Conservation (phyloP, 1,140 invertebrate genomes). For the Neodiprion virginianus region DNA sequence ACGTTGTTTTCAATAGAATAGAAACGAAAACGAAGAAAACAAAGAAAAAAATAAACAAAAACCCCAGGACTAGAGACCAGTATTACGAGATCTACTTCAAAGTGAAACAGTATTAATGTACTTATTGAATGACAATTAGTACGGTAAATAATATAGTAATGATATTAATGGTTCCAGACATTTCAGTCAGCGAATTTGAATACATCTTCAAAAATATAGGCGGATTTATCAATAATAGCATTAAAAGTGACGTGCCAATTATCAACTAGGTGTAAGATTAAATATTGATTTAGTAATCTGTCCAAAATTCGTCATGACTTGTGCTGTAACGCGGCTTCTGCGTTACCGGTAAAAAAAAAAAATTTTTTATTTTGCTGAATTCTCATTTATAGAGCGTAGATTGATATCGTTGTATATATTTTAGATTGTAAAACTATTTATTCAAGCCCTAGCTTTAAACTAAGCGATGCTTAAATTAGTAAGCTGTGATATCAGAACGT, state of each 20-base stretch:
- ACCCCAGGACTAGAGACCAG: constrained; percentile 47
- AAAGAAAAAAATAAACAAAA: too few relatives aligned
- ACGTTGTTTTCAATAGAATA: too few relatives aligned
- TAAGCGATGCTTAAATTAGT: constrained; percentile 47
- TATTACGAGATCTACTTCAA: constrained; percentile 58
- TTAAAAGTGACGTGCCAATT: too few relatives aligned
- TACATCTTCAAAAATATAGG: too few relatives aligned
- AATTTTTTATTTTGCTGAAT: constrained; percentile 26
- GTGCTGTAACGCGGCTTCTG: constrained; percentile 10
- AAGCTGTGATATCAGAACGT: constrained; percentile 58
- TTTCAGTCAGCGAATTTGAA: not conserved
- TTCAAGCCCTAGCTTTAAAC: not conserved
- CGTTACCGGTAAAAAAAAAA: not conserved
- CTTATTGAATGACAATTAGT: constrained; percentile 12
- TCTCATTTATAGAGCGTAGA: too few relatives aligned
- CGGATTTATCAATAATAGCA: too few relatives aligned
- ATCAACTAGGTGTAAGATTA: not conserved
- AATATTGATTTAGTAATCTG: constrained; percentile 19
- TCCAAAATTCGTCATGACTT: constrained; percentile 11
- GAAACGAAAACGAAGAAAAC: too few relatives aligned
- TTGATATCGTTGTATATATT: not conserved
- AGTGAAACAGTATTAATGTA: constrained; percentile 54
- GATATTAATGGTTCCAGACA: not conserved
- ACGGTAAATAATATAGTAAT: not conserved
- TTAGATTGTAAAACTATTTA: not conserved